phyloP scores from a whole-genome alignment of 23 tunicate species.

The Ascidia mentula region DNA sequence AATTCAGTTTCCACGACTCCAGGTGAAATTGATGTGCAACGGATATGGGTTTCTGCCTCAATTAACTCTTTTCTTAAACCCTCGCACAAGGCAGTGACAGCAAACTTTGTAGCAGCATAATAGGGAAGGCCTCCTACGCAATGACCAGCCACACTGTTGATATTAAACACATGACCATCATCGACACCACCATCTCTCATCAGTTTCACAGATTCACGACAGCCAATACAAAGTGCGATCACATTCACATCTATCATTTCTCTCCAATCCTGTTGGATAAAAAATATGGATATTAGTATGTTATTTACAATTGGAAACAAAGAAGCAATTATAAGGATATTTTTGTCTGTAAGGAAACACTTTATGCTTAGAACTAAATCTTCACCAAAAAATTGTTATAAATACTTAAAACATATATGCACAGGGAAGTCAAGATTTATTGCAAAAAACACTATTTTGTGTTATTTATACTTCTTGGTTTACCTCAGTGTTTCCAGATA shows the following conservation, averaged over 20 bases:
- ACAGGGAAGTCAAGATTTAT: too few relatives aligned
- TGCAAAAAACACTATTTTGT: too few relatives aligned
- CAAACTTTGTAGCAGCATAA: constrained; percentile 63
- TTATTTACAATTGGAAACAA: too few relatives aligned
- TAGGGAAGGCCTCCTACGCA: constrained; percentile 28
- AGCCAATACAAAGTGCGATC: constrained; percentile 43
- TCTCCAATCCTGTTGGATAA: constrained; percentile 57
- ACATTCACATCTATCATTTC: constrained; percentile 65
- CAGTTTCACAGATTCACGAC: constrained; percentile 61
- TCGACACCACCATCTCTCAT: constrained; percentile 55
- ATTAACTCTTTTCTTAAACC: constrained; percentile 55
- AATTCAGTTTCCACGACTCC: constrained; percentile 65
- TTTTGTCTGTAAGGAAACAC: too few relatives aligned
- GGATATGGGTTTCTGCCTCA: constrained; percentile 33
- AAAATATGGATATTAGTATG: too few relatives aligned
- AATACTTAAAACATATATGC: too few relatives aligned
- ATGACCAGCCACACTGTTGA: constrained; percentile 89
- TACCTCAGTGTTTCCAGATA: constrained; percentile 42
- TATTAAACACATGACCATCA: constrained; percentile 82
- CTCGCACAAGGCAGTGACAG: constrained; percentile 58
- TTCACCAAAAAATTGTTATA: too few relatives aligned
- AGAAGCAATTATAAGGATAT: too few relatives aligned
- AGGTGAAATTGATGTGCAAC: constrained; percentile 65
- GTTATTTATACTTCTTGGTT: too few relatives aligned
- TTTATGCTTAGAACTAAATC: too few relatives aligned